Evolutionary conservation across 2,888 invertebrate genomes (phyloP).

Genomic region (Pomacea canaliculata): DNA sequence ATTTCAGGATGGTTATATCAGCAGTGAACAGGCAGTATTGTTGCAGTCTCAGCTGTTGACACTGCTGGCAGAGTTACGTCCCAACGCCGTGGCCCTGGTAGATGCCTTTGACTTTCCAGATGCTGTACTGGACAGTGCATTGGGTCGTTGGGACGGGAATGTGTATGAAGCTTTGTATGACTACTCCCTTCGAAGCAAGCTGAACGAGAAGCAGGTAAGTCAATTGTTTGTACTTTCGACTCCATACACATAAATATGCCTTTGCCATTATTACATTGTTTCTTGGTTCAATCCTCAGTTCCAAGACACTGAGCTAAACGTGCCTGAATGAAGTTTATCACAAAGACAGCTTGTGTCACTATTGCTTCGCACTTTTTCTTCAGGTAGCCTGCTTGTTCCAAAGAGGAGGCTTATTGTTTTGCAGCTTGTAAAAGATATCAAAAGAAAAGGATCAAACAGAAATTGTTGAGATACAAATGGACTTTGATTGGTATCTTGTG

Average conservation of each 20-base stretch:
- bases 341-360: too few relatives aligned
- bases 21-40: conserved; percentile 66
- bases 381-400: too few relatives aligned
- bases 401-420: too few relatives aligned
- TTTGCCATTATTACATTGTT: too few relatives aligned
- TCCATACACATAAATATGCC: too few relatives aligned
- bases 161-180: conserved; percentile 70
- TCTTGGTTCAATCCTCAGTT: too few relatives aligned
- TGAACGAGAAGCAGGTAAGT: conserved; percentile 68
- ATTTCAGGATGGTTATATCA: conserved; percentile 77
- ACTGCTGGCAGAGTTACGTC: conserved; percentile 80
- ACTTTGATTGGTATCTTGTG: not conserved
- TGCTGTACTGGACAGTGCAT: conserved; percentile 66
- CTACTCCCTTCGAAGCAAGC: conserved; percentile 69
- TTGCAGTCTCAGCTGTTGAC: conserved; percentile 81
- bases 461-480: too few relatives aligned
- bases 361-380: too few relatives aligned
- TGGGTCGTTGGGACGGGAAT: conserved; percentile 70
- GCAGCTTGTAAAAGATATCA: too few relatives aligned
- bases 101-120: conserved; percentile 85
- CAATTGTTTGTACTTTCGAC: not conserved
- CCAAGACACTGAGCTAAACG: too few relatives aligned
- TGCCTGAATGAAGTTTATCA: too few relatives aligned
- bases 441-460: too few relatives aligned
- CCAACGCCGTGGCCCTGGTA: conserved; percentile 90